phyloP scores from a whole-genome alignment of 2,113 vertebrate species.

The Thomomys bottae region DNA sequence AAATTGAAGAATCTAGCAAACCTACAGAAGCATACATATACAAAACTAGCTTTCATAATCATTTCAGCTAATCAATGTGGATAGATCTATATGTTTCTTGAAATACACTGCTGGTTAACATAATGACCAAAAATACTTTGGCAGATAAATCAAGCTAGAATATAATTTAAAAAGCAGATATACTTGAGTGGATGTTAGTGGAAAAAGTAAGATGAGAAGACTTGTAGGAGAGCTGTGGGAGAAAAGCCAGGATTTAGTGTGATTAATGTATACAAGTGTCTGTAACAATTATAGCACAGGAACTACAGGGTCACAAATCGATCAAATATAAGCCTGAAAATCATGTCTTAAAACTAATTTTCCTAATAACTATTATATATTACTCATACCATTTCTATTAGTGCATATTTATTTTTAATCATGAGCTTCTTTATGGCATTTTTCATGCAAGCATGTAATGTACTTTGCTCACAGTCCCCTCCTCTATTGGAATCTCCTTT shows the following conservation, averaged over 20 bases:
- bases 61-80: background rate
- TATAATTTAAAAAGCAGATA: background rate
- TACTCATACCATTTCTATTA: too few species aligned
- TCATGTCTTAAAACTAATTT: background rate
- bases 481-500: too few species aligned
- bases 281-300: background rate
- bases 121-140: conserved; percentile 1
- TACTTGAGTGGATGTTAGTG: background rate
- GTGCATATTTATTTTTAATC: too few species aligned
- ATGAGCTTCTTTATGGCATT: too few species aligned
- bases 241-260: background rate
- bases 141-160: conserved; percentile 23
- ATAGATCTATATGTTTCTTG: background rate
- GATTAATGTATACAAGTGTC: background rate
- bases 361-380: too few species aligned
- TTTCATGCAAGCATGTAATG: too few species aligned
- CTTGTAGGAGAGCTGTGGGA: background rate
- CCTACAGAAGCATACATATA: background rate
- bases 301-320: too few species aligned
- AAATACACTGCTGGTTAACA: background rate
- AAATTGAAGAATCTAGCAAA: too few species aligned
- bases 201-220: background rate
- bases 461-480: too few species aligned
- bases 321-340: background rate
- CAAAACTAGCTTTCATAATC: background rate